These are phyloP conservation scores for Brachionus calyciflorus DNA, from an alignment of 1,140 invertebrate genomes.

Conservation along the genomic window DNA sequence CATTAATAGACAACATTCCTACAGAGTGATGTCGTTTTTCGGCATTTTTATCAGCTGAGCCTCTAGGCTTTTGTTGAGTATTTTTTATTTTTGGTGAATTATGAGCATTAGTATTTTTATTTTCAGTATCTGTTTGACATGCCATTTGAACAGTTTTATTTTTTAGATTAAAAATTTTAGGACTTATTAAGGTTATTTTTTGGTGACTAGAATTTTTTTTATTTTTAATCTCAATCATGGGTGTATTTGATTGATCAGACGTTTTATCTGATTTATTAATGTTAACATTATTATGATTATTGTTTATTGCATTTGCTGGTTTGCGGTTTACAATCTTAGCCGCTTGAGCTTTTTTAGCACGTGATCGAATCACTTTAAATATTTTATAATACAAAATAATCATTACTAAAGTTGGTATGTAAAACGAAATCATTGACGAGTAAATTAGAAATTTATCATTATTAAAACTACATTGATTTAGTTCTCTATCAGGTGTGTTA, in stretches of 20 bases:
- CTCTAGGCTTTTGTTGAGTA: slow-evolving; percentile 65
- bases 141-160: slow-evolving; percentile 12
- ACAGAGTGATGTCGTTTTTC: slow-evolving; percentile 71
- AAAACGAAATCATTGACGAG: slow-evolving; percentile 95
- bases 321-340: slow-evolving; percentile 53
- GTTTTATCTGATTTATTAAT: slow-evolving; percentile 10
- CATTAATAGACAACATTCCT: slow-evolving; percentile 54
- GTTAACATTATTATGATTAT: too few species aligned
- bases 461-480: slow-evolving; percentile 80
- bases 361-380: slow-evolving; percentile 73
- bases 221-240: too few species aligned
- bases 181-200: slow-evolving; percentile 20
- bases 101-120: slow-evolving; percentile 41
- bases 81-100: slow-evolving; percentile 50
- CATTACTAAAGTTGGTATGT: slow-evolving; percentile 98
- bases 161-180: slow-evolving; percentile 19
- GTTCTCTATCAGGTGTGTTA: slow-evolving; percentile 54
- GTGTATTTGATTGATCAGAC: not conserved
- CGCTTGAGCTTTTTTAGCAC: slow-evolving; percentile 37
- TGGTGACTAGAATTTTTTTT: too few species aligned
- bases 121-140: not conserved
- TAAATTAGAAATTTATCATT: slow-evolving; percentile 97
- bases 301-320: slow-evolving; percentile 52
- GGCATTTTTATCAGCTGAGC: slow-evolving; percentile 48
- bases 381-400: slow-evolving; percentile 97